Evolutionary conservation across 2,797 vertebrate genomes (phyloP).

Genomic region (Diplodus sargus): DNA sequence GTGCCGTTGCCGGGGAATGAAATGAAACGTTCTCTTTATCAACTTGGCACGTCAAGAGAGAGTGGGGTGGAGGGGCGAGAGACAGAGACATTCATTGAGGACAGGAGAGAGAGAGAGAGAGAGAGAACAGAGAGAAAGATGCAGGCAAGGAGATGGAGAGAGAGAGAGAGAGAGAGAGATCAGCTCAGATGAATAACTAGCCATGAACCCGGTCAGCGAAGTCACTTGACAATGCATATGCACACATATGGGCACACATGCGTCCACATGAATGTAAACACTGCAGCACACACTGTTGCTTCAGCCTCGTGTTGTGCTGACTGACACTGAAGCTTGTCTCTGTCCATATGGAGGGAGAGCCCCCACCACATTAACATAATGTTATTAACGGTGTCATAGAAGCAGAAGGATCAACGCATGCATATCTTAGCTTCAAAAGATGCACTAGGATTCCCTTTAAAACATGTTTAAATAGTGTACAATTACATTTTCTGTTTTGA

Average conservation of each 20-base stretch:
- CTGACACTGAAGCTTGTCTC: slow-evolving; percentile 31
- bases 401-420: neutral
- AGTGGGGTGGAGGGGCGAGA: neutral
- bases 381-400: neutral
- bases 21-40: slow-evolving; percentile 71
- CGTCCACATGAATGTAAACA: slow-evolving; percentile 35
- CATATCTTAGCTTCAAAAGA: neutral
- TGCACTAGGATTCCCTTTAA: neutral
- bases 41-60: slow-evolving; percentile 46
- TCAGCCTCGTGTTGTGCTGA: slow-evolving; percentile 23
- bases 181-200: slow-evolving; percentile 40
- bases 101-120: slow-evolving; percentile 25
- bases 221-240: slow-evolving; percentile 32
- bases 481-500: neutral
- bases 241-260: slow-evolving; percentile 33
- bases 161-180: slow-evolving; percentile 9
- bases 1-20: slow-evolving; percentile 41
- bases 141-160: neutral
- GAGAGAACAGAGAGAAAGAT: neutral
- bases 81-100: slow-evolving; percentile 13
- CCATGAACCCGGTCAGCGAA: slow-evolving; percentile 42
- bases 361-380: neutral
- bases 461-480: too few species aligned
- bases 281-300: slow-evolving; percentile 33
- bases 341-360: slow-evolving; percentile 14